These are phyloP conservation scores for Plodia interpunctella DNA, from an alignment of 1,140 invertebrate species.

Conservation along the genomic window DNA sequence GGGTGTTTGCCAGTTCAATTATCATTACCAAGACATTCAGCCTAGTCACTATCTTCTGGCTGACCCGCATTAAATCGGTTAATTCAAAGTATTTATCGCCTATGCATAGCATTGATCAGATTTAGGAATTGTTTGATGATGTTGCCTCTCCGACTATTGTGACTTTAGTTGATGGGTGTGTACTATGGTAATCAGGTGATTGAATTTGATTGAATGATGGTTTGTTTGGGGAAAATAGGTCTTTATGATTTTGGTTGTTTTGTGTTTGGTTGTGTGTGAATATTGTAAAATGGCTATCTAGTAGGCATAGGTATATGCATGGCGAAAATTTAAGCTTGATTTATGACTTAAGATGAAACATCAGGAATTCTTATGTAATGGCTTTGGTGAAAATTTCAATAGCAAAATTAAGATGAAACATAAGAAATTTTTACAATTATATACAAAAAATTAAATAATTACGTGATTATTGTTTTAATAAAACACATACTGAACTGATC, in stretches of 20 bases:
- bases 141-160: constrained; percentile 66
- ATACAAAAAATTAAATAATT: too few species aligned
- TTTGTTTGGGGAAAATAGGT: neutral
- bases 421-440: too few species aligned
- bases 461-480: too few species aligned
- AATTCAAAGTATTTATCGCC: constrained; percentile 77
- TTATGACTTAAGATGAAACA: too few species aligned
- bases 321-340: too few species aligned
- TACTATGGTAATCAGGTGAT: constrained; percentile 65
- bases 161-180: constrained; percentile 68
- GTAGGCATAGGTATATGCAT: too few species aligned
- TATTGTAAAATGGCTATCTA: too few species aligned
- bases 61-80: constrained; percentile 77
- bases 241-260: neutral
- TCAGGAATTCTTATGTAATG: too few species aligned
- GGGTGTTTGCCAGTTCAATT: constrained; percentile 77
- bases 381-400: too few species aligned
- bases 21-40: constrained; percentile 70
- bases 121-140: constrained; percentile 75
- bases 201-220: constrained; percentile 35
- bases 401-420: too few species aligned
- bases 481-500: too few species aligned
- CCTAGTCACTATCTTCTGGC: constrained; percentile 65
- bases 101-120: constrained; percentile 72
- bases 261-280: neutral